Conservation (phyloP, 2,888 invertebrate genomes). For the Litoditis marina region DNA sequence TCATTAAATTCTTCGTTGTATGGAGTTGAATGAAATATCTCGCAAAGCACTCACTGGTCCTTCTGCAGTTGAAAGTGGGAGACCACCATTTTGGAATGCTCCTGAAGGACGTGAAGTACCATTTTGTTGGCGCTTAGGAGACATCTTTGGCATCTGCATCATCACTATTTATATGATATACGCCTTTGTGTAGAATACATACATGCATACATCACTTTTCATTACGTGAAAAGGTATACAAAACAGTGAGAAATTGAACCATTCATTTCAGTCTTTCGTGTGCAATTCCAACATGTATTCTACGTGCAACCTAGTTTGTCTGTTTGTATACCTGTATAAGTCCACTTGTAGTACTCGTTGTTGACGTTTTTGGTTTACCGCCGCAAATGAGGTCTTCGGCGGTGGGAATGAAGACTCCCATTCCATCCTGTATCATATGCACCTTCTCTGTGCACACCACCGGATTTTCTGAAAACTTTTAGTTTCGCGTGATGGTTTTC, state of each 20-base stretch:
- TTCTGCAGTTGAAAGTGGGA: no score
- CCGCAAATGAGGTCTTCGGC: slow-evolving; percentile 55
- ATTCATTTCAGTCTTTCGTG: no score
- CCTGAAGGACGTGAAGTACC: slow-evolving; percentile 11
- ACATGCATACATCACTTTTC: no score
- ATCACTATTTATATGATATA: no score
- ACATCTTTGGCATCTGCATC: slow-evolving; percentile 15
- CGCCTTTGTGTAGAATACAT: no score
- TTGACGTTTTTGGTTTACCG: slow-evolving; percentile 27
- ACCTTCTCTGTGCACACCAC: slow-evolving; percentile 61
- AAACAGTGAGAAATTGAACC: no score
- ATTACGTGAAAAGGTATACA: no score
- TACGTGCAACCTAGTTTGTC: no score
- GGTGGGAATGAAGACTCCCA: slow-evolving; percentile 53
- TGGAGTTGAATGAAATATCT: not conserved
- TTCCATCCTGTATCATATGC: slow-evolving; percentile 61
- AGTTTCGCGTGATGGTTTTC: no score
- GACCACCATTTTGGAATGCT: slow-evolving; percentile 20
- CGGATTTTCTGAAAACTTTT: slow-evolving; percentile 58
- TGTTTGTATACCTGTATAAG: slow-evolving; percentile 10
- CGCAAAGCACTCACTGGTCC: not conserved
- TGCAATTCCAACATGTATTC: no score
- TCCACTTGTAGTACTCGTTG: slow-evolving; percentile 10
- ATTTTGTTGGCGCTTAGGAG: slow-evolving; percentile 4
- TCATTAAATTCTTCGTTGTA: not conserved